Evolutionary conservation across 2,797 vertebrate genomes (phyloP).

Genomic region (Sphaeramia orbicularis): DNA sequence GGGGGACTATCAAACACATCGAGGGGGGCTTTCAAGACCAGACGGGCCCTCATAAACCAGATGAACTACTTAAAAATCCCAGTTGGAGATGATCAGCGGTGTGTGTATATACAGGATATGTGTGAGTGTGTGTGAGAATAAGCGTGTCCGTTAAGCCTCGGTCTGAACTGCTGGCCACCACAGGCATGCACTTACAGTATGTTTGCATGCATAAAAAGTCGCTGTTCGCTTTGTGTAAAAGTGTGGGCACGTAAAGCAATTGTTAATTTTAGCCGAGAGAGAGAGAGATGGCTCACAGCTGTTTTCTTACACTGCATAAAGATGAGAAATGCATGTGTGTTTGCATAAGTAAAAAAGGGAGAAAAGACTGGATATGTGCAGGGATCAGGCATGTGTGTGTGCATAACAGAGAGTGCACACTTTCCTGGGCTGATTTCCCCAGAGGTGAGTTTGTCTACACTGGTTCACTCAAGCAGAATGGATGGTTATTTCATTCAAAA

Average conservation of each 20-base stretch:
- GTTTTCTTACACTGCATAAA: conserved; percentile 16
- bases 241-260: conserved; percentile 12
- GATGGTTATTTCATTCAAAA: conserved; percentile 68
- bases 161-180: conserved; percentile 30
- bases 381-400: neutral
- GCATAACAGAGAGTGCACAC: conserved; percentile 5
- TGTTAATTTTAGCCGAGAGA: conserved; percentile 34
- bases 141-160: conserved; percentile 29
- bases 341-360: neutral
- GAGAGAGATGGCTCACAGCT: conserved; percentile 30
- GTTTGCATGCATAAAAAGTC: conserved; percentile 28
- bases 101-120: no score
- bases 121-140: conserved; percentile 21
- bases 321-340: conserved; percentile 13
- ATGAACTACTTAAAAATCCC: conserved; percentile 77
- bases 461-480: conserved; percentile 52
- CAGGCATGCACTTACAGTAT: conserved; percentile 34
- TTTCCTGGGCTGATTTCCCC: conserved; percentile 64
- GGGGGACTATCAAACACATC: conserved; percentile 63
- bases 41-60: conserved; percentile 72
- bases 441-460: conserved; percentile 56
- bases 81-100: conserved; percentile 57
- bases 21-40: conserved; percentile 65
- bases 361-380: conserved; percentile 23
- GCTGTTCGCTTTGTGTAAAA: conserved; percentile 24